A percentile compares a stretch with the other conserved stretches of the same genome.
phyloP scores from a whole-genome alignment of 2,888 invertebrate genomes.

The Helleia helle region DNA sequence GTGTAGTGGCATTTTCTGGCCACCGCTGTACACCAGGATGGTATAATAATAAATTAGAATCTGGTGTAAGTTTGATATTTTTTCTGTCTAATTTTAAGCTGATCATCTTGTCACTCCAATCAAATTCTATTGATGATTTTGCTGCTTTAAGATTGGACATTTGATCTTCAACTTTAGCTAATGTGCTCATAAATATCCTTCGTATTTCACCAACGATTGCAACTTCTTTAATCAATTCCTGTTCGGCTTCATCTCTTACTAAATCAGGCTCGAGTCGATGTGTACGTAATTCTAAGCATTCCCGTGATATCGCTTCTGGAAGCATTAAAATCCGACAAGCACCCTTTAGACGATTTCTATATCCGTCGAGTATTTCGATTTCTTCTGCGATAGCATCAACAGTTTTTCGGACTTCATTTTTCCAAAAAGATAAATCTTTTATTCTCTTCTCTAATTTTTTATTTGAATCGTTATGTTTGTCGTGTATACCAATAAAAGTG shows the following conservation, averaged over 20 bases:
- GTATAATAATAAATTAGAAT: conserved; percentile 79
- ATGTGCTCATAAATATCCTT: conserved; percentile 73
- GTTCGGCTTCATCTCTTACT: conserved; percentile 85
- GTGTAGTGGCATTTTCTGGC: conserved; percentile 78
- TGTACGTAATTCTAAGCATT: conserved; percentile 81
- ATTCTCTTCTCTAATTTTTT: conserved; percentile 37
- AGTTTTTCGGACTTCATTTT: conserved; percentile 77
- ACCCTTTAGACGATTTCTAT: conserved; percentile 77
- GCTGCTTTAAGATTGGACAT: conserved; percentile 83
- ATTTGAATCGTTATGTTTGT: conserved; percentile 63
- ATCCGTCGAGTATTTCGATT: conserved; percentile 76
- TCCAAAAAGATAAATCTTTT: conserved; percentile 76
- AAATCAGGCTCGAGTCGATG: conserved; percentile 83
- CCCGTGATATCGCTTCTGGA: conserved; percentile 81
- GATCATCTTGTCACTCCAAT: conserved; percentile 92
- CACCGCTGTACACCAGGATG: conserved; percentile 87
- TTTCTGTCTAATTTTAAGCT: conserved; percentile 80
- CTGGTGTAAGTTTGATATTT: conserved; percentile 78
- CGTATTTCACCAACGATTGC: conserved; percentile 83
- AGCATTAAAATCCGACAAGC: conserved; percentile 78
- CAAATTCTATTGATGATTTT: conserved; percentile 85
- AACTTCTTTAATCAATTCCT: conserved; percentile 83
- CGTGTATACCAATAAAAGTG: conserved; percentile 73
- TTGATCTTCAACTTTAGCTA: conserved; percentile 80
- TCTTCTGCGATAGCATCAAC: conserved; percentile 78